Evolutionary conservation across 2,113 vertebrate genomes (phyloP).

Genomic region (human): GRCh38 chr2:133799501-133800000

Average conservation of each 20-base stretch:
- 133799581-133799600: neutral
- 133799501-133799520: neutral
- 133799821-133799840: neutral
- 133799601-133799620: neutral
- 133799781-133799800: neutral
- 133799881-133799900: neutral
- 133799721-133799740: neutral
- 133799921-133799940: neutral
- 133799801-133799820: neutral
- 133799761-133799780: neutral
- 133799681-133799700: neutral
- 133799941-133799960: neutral
- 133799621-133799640: neutral
- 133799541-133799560: neutral
- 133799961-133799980: neutral
- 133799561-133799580: neutral
- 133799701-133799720: neutral
- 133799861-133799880: neutral
- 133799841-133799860: neutral
- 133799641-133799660: neutral
- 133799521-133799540: neutral
- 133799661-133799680: neutral
- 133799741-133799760: neutral
- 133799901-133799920: neutral
- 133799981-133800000: neutral